Base-by-base conservation (phyloP, 2,888 invertebrate species). In the Galerucella calmariensis region DNA sequence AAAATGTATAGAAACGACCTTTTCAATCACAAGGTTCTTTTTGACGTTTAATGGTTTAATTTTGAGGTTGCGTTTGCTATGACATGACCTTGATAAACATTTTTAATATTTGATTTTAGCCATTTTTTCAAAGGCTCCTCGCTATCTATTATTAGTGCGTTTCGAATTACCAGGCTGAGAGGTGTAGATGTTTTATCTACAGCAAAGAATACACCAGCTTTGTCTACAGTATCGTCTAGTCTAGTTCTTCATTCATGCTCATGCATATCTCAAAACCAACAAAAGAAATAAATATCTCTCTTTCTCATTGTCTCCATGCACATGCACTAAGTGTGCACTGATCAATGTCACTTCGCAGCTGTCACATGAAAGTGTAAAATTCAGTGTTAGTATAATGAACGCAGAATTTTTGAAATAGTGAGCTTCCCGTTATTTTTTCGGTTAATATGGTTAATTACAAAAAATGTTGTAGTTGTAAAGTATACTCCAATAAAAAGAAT, bases 41-140 rank as follows among this genome's bases (percentile, higher is more conserved):
- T 62, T 62, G 62, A 62, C 44, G 35, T 62, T n/a, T 62, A 62
- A 62, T n/a, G 16, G 35, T 62, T n/a, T 62, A 62, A 62, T n/a
- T 41, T 62, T 41, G 10, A 62, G 41, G n/a, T 62, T 62, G 58
- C 2, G 1, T 27, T 27, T 27, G 27, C 27, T 27, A 27, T 35
- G 35, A 35, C 27, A 27, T 27, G 27, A 2, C 27, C 6, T 14
- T 14, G 14, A 14, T n/a, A 51, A n/a, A n/a, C 12, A 51, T 20
- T 51, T 51, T 51, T n/a, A 51, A n/a, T n/a, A n/a, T 5, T 51
- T 0, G 4, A 14, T 35, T 35, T 35, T 6, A 5, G 35, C 4
- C 35, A 35, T 35, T 5, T 35, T 35, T 35, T 35, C 35, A 35
- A 35, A 35, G 4, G 35, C 5, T 35, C 35, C 35, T 0, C 35